Percentiles rank a stretch among this genome's conserved stretches.
Conservation (phyloP, 2,888 invertebrate species). For the Baccha elongata region DNA sequence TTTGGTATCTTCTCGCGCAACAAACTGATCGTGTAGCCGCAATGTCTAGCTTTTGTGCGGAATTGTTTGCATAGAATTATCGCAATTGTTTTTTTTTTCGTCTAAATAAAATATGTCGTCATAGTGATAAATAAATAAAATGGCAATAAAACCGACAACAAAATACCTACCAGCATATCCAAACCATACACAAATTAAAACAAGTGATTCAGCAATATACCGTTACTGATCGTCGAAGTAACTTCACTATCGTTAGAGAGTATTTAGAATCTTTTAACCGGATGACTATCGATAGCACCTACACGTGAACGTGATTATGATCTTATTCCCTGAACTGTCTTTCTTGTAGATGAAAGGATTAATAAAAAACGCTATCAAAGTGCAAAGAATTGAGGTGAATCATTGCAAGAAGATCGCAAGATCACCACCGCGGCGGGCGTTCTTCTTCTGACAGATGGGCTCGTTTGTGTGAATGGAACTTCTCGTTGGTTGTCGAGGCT, state of each 20-base stretch:
- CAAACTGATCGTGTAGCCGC: neutral
- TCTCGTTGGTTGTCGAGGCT: conserved; percentile 20
- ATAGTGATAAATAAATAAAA: conserved; percentile 10
- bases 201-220: too few relatives aligned
- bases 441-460: conserved; percentile 50
- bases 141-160: too few relatives aligned
- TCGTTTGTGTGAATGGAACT: conserved; percentile 50
- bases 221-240: conserved; percentile 1
- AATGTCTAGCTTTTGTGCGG: conserved; percentile 10
- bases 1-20: neutral
- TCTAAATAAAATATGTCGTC: conserved; percentile 13
- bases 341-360: conserved; percentile 44
- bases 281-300: conserved; percentile 51
- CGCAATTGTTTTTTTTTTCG: neutral
- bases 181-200: too few relatives aligned
- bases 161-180: too few relatives aligned
- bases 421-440: conserved; percentile 34
- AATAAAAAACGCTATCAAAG: conserved; percentile 39
- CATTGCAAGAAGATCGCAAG: conserved; percentile 49
- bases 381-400: conserved; percentile 55
- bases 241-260: conserved; percentile 14
- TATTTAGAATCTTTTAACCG: conserved; percentile 30
- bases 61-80: neutral
- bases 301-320: neutral
- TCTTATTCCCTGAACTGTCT: conserved; percentile 23